A percentile compares a stretch with the other conserved stretches of the same genome.
Evolutionary conservation across 2,797 vertebrate species (phyloP).

Genomic region (Neoniphon sammara): DNA sequence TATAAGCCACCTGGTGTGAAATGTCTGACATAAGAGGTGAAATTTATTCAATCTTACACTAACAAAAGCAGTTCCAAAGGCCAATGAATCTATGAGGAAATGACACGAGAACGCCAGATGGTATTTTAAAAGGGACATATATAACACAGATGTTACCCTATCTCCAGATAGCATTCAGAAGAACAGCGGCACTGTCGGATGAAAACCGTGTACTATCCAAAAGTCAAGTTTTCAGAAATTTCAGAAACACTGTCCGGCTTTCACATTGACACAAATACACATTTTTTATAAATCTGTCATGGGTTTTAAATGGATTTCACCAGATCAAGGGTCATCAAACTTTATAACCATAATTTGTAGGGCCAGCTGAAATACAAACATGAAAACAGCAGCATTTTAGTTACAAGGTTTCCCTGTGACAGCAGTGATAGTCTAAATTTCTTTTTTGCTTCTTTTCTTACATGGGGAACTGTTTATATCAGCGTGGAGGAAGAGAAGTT

Average conservation of each 20-base stretch:
- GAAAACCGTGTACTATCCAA: neutral
- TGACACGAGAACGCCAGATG: conserved; percentile 35
- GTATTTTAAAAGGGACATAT: conserved; percentile 59
- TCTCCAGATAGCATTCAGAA: neutral
- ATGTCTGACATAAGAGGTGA: conserved; percentile 22
- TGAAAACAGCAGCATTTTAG: neutral
- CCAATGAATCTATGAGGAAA: conserved; percentile 36
- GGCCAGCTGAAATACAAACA: neutral
- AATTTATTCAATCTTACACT: conserved; percentile 36
- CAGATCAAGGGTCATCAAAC: neutral
- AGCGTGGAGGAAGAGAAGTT: conserved; percentile 9
- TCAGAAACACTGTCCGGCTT: neutral
- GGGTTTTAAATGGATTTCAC: neutral
- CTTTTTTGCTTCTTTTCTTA: neutral
- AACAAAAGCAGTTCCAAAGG: conserved; percentile 34
- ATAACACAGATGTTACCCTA: conserved; percentile 33
- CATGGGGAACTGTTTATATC: conserved; percentile 30
- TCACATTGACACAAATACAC: neutral
- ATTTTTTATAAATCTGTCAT: neutral
- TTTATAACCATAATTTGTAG: neutral
- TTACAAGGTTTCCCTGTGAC: neutral
- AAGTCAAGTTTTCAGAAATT: neutral
- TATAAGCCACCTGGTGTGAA: neutral
- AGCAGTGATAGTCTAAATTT: neutral
- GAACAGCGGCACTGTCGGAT: neutral